Evolutionary conservation across 2,797 vertebrate genomes (phyloP).

Genomic region (Saxicola maurus): DNA sequence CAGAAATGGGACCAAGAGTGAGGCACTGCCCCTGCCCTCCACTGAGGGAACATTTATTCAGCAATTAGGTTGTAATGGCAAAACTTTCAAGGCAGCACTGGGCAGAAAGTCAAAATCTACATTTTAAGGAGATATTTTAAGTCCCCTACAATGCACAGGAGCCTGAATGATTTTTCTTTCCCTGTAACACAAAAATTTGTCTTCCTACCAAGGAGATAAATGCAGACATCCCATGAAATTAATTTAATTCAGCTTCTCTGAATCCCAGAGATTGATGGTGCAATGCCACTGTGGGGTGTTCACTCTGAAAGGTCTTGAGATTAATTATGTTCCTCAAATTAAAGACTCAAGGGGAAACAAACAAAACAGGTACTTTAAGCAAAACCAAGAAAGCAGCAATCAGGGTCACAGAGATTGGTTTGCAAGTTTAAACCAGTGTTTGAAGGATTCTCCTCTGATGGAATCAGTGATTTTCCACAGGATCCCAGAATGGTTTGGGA

Average conservation of each 20-base stretch:
- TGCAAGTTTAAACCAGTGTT: background rate
- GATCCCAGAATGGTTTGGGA: background rate
- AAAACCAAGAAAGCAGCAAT: background rate
- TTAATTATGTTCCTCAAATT: background rate
- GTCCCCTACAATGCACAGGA: constrained; percentile 55
- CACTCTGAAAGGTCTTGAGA: background rate
- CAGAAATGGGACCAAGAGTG: constrained; percentile 10
- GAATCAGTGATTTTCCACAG: background rate
- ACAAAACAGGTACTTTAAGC: background rate
- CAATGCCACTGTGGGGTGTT: accelerated
- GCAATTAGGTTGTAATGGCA: constrained; percentile 64
- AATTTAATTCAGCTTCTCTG: background rate
- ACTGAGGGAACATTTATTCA: constrained; percentile 63
- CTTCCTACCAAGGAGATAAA: constrained; percentile 31
- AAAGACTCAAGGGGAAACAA: background rate
- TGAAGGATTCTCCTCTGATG: background rate
- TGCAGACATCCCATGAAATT: background rate
- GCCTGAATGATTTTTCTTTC: constrained; percentile 3
- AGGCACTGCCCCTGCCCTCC: constrained; percentile 19
- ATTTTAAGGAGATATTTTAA: constrained; percentile 67
- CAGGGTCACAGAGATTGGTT: background rate
- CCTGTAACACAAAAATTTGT: background rate
- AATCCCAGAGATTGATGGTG: background rate
- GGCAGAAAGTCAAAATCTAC: constrained; percentile 74
- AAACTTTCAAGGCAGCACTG: constrained; percentile 60